Conservation (phyloP, 2,113 vertebrate genomes). For the Anhinga rufa region DNA sequence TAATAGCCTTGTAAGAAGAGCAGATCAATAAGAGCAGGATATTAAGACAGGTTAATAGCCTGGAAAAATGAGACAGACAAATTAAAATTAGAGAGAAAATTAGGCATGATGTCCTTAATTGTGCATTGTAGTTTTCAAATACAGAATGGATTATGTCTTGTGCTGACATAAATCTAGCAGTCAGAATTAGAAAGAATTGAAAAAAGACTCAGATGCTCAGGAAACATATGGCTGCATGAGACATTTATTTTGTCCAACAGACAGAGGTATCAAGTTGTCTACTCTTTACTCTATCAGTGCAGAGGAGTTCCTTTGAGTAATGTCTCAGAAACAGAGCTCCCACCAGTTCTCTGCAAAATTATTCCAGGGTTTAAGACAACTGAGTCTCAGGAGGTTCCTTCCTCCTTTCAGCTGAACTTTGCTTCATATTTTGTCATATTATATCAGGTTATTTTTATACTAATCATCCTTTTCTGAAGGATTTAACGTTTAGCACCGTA, state of each 20-base stretch:
- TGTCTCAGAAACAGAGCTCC: neutral
- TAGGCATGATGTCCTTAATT: neutral
- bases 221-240: neutral
- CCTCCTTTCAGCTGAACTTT: neutral
- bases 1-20: neutral
- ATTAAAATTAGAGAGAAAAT: neutral
- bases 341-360: neutral
- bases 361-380: neutral
- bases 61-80: slow-evolving; percentile 1
- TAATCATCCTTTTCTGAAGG: neutral
- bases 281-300: neutral
- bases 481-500: neutral
- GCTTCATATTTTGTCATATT: neutral
- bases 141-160: neutral
- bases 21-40: neutral
- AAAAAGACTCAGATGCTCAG: neutral
- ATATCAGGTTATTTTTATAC: neutral
- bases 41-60: neutral
- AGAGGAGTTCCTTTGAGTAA: neutral
- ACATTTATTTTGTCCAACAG: neutral
- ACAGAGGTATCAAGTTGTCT: neutral
- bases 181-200: neutral
- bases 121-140: neutral
- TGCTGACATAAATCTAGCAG: neutral
- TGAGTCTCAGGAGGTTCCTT: neutral